Evolutionary conservation across 2,797 vertebrate species (phyloP), one percentile per base, ranked within the genome.

Genomic region (Falco berigora): DNA sequence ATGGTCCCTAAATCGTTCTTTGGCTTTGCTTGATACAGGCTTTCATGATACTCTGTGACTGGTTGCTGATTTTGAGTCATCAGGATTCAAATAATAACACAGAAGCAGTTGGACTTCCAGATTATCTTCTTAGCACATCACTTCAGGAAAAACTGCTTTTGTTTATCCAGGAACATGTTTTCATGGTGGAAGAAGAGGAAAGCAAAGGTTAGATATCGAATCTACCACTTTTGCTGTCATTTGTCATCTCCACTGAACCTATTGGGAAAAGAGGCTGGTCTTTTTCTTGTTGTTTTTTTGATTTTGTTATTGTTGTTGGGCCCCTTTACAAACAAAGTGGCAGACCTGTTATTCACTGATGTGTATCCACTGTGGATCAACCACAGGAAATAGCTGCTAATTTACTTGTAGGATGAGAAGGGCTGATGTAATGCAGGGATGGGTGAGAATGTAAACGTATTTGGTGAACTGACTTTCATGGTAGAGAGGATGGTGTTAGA

Each of bases 11-110:
- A 84, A 74, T 84, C 42, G 30, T 79, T 44, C n/a, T 86, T 88
- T 92, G 78, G 5, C 23, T 96, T 94, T 95, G 11, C 72, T 92
- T 87, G 28, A 42, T 56, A 40, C n/a, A 99, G 99, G 98, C 98
- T 23, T 99, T 99, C 86, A 92, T 98, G 91, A 98, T 98, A 11
- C 97, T 99, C 30, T 99, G 99, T 88, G 99, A 99, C 72, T 97
- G 99, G 61, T 98, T 99, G 94, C 98, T 98, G 30, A 98, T 99
- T 96, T 98, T 99, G 77, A 98, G 98, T 86, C 98, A 98, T 97
- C 98, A 98, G 97, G 97, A 98, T 13, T 98, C 98, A 32, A 94
- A 97, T 91, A 97, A 98, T 97, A 98, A 98, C 13, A 83, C 97
- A 84, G 96, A 97, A 83, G 91, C 95, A 63, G 94, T 80, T 0